Conservation (phyloP, 2,888 invertebrate genomes). For the Epiblema foenella region DNA sequence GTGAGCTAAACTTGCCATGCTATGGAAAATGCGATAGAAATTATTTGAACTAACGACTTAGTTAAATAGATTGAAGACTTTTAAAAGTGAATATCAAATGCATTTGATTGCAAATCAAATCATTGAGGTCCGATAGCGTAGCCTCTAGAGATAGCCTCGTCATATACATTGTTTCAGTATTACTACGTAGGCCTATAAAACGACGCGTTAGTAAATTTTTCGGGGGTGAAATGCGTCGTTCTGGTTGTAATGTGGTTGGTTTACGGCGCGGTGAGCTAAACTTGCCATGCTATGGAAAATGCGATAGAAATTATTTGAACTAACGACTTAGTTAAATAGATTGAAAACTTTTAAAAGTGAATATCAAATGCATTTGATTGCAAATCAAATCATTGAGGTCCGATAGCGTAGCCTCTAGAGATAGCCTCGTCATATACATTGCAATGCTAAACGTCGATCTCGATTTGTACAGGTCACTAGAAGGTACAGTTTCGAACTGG, state of each 20-base stretch:
- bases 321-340: not conserved
- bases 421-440: not conserved
- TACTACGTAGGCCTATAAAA: slow-evolving; percentile 36
- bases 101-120: not conserved
- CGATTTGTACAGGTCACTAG: slow-evolving; percentile 10
- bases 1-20: not conserved
- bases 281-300: no score
- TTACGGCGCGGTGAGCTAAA: not conserved
- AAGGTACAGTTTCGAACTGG: slow-evolving; percentile 12
- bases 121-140: no score
- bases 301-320: not conserved
- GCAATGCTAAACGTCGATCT: slow-evolving; percentile 5
- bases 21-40: not conserved
- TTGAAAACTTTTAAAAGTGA: not conserved
- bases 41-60: not conserved
- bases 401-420: not conserved
- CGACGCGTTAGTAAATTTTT: slow-evolving; percentile 8
- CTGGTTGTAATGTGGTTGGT: slow-evolving; percentile 1
- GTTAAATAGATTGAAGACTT: not conserved
- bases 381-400: not conserved
- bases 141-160: no score
- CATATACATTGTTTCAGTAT: slow-evolving; percentile 31
- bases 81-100: not conserved
- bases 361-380: not conserved
- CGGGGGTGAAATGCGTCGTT: not conserved